phyloP scores from a whole-genome alignment of 2,113 vertebrate genomes.

The Dolichallabes microphthalmus region DNA sequence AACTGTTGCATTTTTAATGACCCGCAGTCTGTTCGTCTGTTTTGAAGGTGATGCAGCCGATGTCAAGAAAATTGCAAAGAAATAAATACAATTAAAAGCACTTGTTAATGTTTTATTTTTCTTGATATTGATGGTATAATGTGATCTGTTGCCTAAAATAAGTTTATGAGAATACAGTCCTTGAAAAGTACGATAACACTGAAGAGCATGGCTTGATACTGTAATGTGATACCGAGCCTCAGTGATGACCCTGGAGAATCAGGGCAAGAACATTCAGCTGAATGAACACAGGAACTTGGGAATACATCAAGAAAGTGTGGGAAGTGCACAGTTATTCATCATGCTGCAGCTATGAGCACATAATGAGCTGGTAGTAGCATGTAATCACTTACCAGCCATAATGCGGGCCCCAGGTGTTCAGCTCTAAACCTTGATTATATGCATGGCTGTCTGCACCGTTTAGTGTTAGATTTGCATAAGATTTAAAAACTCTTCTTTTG shows the following conservation, averaged over 20 bases:
- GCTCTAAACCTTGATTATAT: constrained; percentile 14
- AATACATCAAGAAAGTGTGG: constrained; percentile 1
- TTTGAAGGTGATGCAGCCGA: background rate
- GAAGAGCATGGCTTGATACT: background rate
- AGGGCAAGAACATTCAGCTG: constrained; percentile 4
- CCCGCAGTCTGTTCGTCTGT: background rate
- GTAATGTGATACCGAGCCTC: background rate
- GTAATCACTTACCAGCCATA: constrained; percentile 20
- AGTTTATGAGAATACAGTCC: background rate
- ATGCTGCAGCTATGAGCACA: background rate
- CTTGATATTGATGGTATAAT: background rate
- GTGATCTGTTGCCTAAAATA: background rate
- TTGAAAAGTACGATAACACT: background rate
- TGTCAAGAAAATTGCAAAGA: background rate
- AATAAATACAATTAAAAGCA: background rate
- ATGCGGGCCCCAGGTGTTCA: constrained; percentile 17
- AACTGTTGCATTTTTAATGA: background rate
- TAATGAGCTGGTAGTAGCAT: constrained; percentile 18
- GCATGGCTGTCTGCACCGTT: background rate
- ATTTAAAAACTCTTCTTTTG: background rate
- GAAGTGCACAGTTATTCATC: constrained; percentile 4
- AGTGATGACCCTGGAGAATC: background rate
- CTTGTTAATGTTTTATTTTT: background rate
- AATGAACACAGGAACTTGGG: constrained; percentile 14
- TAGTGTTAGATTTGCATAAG: background rate